Evolutionary conservation across 2,888 invertebrate genomes (phyloP).

Genomic region (Xylota sylvarum): DNA sequence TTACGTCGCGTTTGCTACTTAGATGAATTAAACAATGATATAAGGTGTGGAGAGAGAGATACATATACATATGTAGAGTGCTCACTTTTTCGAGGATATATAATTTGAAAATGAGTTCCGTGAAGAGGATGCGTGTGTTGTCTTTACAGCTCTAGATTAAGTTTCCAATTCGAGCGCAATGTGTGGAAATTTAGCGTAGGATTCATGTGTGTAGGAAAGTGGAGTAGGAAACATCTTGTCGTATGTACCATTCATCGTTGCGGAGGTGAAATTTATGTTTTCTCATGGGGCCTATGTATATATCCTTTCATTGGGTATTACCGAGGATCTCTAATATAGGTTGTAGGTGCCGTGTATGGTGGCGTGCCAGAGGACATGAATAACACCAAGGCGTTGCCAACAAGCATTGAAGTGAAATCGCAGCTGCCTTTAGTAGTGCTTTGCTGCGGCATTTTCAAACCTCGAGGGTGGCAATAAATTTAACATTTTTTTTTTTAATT

Average conservation of each 20-base stretch:
- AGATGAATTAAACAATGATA: slow-evolving; percentile 59
- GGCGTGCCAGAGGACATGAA: slow-evolving; percentile 14
- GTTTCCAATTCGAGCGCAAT: slow-evolving; percentile 44
- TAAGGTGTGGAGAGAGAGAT: slow-evolving; percentile 6
- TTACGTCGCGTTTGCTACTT: slow-evolving; percentile 49
- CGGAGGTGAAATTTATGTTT: slow-evolving; percentile 54
- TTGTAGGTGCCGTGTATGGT: slow-evolving; percentile 24
- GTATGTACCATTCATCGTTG: slow-evolving; percentile 15
- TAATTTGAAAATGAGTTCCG: slow-evolving; percentile 61
- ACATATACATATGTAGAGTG: too few relatives aligned
- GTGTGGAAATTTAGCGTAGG: neutral
- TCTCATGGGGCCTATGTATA: slow-evolving; percentile 37
- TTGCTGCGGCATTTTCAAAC: slow-evolving; percentile 9
- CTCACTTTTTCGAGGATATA: slow-evolving; percentile 47
- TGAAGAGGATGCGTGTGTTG: slow-evolving; percentile 49
- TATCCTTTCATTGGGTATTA: slow-evolving; percentile 38
- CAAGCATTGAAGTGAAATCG: slow-evolving; percentile 16
- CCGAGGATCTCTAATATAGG: neutral
- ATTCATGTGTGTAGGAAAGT: neutral
- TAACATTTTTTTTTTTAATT: slow-evolving; percentile 19
- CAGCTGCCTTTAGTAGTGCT: slow-evolving; percentile 20
- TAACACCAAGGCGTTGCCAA: slow-evolving; percentile 15
- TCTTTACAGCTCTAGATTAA: slow-evolving; percentile 61
- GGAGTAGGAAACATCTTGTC: slow-evolving; percentile 12
- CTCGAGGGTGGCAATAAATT: slow-evolving; percentile 49